These are phyloP conservation scores for Andrena flavipes DNA, from an alignment of 2,888 invertebrate species.

Conservation along the genomic window DNA sequence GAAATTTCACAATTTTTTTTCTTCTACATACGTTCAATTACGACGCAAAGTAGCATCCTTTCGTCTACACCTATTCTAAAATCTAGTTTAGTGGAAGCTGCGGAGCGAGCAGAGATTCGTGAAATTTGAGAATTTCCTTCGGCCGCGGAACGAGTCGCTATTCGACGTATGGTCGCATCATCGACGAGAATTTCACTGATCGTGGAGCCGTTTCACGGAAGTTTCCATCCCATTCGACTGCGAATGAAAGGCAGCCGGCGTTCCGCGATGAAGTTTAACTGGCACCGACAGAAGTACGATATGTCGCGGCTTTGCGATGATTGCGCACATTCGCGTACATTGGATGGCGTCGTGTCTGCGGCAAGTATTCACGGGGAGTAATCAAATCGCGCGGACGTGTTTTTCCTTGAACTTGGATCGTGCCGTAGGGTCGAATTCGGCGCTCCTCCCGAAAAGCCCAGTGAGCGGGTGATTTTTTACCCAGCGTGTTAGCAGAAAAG, in stretches of 20 bases:
- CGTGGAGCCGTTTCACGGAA: not conserved
- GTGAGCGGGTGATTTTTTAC: conserved; percentile 54
- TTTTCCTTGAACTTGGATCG: not conserved
- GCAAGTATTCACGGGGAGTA: not conserved
- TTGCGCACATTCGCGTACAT: not conserved
- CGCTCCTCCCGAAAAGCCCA: not conserved
- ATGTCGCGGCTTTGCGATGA: not conserved
- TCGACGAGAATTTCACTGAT: not conserved
- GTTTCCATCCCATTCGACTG: conserved; percentile 9
- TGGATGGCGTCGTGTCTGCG: not conserved
- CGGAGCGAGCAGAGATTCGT: not conserved
- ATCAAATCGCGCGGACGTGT: not conserved
- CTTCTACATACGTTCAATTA: not conserved
- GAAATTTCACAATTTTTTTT: not conserved
- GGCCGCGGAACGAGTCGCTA: not conserved
- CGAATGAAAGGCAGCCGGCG: conserved; percentile 15
- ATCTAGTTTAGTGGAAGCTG: not conserved
- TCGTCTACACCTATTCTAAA: no score
- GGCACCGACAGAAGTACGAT: conserved; percentile 18
- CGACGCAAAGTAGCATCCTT: not conserved
- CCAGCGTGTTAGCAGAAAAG: conserved; percentile 21
- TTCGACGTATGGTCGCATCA: not conserved
- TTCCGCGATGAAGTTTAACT: conserved; percentile 6
- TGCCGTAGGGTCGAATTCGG: not conserved
- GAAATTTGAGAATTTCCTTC: not conserved